phyloP scores from a whole-genome alignment of 2,888 invertebrate species.

The Cyrtodaria siliqua region DNA sequence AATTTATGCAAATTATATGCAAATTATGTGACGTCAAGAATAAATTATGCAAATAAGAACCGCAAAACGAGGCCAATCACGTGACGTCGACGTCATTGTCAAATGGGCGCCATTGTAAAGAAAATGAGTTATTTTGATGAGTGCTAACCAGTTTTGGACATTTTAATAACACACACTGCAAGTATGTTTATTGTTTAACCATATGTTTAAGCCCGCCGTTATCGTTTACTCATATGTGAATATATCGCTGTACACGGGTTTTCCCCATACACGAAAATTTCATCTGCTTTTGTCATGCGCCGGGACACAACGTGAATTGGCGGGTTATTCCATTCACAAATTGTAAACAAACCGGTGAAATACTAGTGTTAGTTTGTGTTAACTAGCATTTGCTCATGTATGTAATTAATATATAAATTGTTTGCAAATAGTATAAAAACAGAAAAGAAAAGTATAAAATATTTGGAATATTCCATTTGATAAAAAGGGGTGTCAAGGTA shows the following conservation, averaged over 20 bases:
- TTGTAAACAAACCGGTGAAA: conserved; percentile 43
- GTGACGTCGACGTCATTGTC: conserved; percentile 72
- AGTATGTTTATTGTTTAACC: too few species aligned
- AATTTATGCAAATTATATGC: conserved; percentile 62
- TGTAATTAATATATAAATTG: too few species aligned
- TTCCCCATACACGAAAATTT: too few species aligned
- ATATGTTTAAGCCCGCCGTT: too few species aligned
- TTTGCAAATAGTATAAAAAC: not conserved
- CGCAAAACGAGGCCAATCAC: conserved; percentile 74
- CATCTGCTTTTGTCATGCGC: conserved; percentile 42
- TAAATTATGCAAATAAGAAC: conserved; percentile 79
- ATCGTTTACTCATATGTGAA: too few species aligned
- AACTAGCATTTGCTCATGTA: too few species aligned
- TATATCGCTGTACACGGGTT: too few species aligned
- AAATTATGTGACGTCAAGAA: conserved; percentile 70
- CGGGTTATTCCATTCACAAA: conserved; percentile 59
- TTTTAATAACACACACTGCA: too few species aligned
- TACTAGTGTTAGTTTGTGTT: too few species aligned
- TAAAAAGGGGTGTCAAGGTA: conserved; percentile 39
- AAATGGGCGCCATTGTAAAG: conserved; percentile 56
- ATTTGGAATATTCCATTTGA: not conserved
- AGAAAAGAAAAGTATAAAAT: not conserved
- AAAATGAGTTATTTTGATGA: not conserved
- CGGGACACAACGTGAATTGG: conserved; percentile 35
- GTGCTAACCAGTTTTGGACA: too few species aligned